These are phyloP conservation scores for Laterallus jamaicensis DNA, from an alignment of 2,113 vertebrate species.

Conservation along the genomic window DNA sequence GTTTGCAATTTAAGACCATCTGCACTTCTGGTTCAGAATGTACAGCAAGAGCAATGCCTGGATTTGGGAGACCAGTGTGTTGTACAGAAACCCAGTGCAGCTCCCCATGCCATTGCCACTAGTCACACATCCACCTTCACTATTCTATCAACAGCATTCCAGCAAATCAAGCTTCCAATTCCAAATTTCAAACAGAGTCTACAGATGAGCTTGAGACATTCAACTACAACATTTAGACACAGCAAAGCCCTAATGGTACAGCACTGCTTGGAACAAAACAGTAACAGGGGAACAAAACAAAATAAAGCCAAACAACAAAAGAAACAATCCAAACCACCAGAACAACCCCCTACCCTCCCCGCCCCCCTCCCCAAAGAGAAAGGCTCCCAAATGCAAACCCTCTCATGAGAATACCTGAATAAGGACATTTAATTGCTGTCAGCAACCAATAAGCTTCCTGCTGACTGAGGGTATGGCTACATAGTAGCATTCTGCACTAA, in stretches of 20 bases:
- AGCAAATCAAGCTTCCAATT: background rate
- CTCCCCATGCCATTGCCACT: background rate
- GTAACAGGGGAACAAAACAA: too few relatives aligned
- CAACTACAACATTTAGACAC: background rate
- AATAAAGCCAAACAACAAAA: background rate
- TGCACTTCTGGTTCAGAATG: background rate
- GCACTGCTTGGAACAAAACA: background rate
- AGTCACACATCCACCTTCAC: background rate
- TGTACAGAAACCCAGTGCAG: background rate
- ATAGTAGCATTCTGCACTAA: background rate
- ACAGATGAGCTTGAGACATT: background rate
- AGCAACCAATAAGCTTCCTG: background rate
- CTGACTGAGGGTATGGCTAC: background rate
- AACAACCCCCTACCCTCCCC: too few relatives aligned
- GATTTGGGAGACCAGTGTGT: fast-evolving
- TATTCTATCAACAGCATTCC: background rate
- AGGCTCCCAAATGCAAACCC: background rate
- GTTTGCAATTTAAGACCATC: background rate
- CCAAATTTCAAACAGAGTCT: background rate
- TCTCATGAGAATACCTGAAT: background rate
- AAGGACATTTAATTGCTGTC: background rate
- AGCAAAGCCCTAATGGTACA: background rate
- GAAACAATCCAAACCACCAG: too few relatives aligned
- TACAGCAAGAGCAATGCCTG: background rate
- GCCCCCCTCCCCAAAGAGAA: too few relatives aligned